phyloP scores from a whole-genome alignment of 2,888 invertebrate species.

The Clostera curtula region DNA sequence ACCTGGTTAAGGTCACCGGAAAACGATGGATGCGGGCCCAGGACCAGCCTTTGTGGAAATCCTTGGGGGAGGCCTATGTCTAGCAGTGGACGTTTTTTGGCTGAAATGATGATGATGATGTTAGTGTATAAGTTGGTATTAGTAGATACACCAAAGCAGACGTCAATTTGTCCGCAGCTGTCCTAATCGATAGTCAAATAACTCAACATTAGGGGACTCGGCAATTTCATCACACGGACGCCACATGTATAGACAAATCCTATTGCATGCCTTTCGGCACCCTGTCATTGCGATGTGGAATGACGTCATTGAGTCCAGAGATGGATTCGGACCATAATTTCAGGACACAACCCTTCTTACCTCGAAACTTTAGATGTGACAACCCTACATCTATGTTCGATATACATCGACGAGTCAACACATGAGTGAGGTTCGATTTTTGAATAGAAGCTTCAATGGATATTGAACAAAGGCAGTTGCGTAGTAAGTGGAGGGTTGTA shows the following conservation, averaged over 20 bases:
- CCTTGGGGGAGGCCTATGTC: no score
- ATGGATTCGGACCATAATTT: conserved; percentile 70
- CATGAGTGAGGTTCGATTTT: not conserved
- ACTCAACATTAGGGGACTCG: conserved; percentile 29
- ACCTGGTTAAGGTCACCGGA: no score
- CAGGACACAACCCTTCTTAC: conserved; percentile 46
- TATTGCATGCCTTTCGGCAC: conserved; percentile 55
- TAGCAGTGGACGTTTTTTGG: no score
- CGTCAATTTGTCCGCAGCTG: conserved; percentile 10
- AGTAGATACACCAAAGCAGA: no score
- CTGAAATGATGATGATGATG: no score
- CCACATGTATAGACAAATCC: conserved; percentile 35
- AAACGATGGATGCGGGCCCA: no score
- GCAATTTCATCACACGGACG: conserved; percentile 32
- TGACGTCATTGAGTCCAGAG: conserved; percentile 67
- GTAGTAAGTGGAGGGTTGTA: conserved; percentile 22
- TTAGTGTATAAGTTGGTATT: no score
- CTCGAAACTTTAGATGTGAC: conserved; percentile 7
- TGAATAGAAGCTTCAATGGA: conserved; percentile 27
- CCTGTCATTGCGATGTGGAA: conserved; percentile 65
- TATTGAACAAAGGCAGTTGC: not conserved
- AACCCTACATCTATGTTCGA: conserved; percentile 3
- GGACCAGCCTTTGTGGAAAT: no score
- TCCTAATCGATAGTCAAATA: conserved; percentile 36
- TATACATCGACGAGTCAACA: conserved; percentile 28